Percentiles rank a stretch among this genome's conserved stretches.
These are phyloP conservation scores for Drosophila kanapiae DNA, from an alignment of 1,140 invertebrate genomes.

Conservation along the genomic window DNA sequence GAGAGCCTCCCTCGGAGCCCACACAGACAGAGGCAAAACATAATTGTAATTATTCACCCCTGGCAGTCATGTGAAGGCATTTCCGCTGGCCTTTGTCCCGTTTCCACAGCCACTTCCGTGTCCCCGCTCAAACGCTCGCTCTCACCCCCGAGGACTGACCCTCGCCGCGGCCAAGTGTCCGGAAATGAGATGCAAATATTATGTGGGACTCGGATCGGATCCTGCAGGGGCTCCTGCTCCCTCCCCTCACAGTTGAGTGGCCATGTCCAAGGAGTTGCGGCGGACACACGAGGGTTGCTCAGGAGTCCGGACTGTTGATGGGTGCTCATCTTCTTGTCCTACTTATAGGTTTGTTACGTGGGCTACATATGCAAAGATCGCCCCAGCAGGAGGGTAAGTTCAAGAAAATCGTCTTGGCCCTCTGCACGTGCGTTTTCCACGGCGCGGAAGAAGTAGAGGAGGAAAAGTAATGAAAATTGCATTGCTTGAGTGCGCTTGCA, in stretches of 20 bases:
- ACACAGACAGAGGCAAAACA: constrained; percentile 15
- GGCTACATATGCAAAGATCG: constrained; percentile 25
- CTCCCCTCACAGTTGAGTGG: constrained; percentile 57
- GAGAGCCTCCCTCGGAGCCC: constrained; percentile 24
- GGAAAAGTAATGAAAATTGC: constrained; percentile 64
- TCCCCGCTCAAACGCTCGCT: constrained; percentile 59
- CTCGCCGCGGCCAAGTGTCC: constrained; percentile 78
- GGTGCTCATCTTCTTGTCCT: constrained; percentile 47
- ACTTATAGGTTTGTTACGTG: too few species aligned
- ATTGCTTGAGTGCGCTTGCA: constrained; percentile 67
- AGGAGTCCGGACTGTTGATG: constrained; percentile 1
- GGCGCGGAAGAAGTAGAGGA: constrained; percentile 20
- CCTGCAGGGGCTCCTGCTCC: constrained; percentile 20
- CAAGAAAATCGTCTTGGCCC: constrained; percentile 69
- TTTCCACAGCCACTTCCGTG: constrained; percentile 43
- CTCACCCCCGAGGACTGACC: constrained; percentile 50
- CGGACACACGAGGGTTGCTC: constrained; percentile 59
- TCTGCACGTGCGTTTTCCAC: constrained; percentile 74
- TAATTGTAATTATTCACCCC: constrained; percentile 79
- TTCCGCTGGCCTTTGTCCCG: constrained; percentile 62
- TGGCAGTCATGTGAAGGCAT: constrained; percentile 63
- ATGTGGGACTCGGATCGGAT: constrained; percentile 77
- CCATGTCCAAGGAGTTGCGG: constrained; percentile 47
- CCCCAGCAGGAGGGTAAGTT: constrained; percentile 34
- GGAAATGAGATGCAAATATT: constrained; percentile 85